These are phyloP conservation scores for Chromobotia macracanthus DNA, from an alignment of 2,797 vertebrate genomes.

Conservation along the genomic window DNA sequence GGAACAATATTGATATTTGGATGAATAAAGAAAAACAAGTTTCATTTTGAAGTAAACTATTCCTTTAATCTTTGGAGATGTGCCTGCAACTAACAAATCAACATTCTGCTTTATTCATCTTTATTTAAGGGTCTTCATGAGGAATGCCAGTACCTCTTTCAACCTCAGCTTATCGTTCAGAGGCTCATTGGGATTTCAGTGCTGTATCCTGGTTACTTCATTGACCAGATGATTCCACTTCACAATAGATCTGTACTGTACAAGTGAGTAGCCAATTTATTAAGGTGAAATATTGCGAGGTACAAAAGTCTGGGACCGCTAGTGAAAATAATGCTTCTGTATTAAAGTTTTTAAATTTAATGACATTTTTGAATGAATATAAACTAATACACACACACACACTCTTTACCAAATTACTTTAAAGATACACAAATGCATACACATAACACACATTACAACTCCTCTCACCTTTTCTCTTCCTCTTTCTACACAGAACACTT, in stretches of 20 bases:
- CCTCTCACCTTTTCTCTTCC: not conserved
- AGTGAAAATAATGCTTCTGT: no score
- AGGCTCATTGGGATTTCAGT: conserved; percentile 90
- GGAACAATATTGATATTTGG: no score
- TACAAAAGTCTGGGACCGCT: no score
- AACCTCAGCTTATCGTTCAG: conserved; percentile 96
- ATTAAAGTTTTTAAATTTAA: no score
- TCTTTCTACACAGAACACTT: not conserved
- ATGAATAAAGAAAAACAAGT: no score
- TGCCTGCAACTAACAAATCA: not conserved
- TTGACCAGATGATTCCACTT: conserved; percentile 87
- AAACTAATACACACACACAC: not conserved
- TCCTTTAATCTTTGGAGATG: no score
- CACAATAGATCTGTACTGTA: conserved; percentile 93
- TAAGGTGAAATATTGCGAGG: not conserved
- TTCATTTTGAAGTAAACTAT: not conserved
- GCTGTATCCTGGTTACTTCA: conserved; percentile 89
- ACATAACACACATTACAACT: not conserved
- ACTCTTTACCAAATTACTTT: not conserved
- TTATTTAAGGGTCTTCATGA: conserved; percentile 89
- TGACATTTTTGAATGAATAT: not conserved
- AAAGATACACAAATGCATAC: not conserved
- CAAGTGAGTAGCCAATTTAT: conserved; percentile 84
- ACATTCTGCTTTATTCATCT: conserved; percentile 39
- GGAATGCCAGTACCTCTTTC: conserved; percentile 98